Percentiles rank a stretch among this genome's conserved stretches.
Evolutionary conservation across 2,797 vertebrate genomes (phyloP).

Genomic region (Hoplostethus atlanticus): DNA sequence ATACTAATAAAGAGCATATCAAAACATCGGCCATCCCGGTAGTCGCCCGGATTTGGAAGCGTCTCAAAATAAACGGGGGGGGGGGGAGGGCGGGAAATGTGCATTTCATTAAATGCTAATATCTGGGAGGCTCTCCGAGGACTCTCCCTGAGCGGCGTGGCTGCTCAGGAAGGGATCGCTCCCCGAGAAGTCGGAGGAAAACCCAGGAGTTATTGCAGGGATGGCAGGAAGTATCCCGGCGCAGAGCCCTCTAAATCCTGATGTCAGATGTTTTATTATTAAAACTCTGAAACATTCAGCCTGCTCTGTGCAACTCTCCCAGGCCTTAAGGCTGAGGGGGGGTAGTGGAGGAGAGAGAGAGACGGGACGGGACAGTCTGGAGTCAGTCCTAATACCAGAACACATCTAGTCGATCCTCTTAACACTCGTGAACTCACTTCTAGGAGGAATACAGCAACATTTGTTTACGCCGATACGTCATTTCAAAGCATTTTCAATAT

Average conservation of each 20-base stretch:
- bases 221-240: slow-evolving; percentile 74
- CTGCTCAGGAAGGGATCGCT: slow-evolving; percentile 54
- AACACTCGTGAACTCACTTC: not conserved
- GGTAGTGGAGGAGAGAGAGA: too few relatives aligned
- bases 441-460: not conserved
- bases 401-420: slow-evolving; percentile 18
- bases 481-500: too few relatives aligned
- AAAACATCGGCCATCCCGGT: slow-evolving; percentile 88
- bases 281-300: slow-evolving; percentile 68
- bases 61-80: slow-evolving; percentile 89
- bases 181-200: slow-evolving; percentile 62
- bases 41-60: slow-evolving; percentile 89
- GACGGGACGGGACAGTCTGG: slow-evolving; percentile 41
- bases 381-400: slow-evolving; percentile 46
- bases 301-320: slow-evolving; percentile 57
- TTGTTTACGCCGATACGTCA: too few relatives aligned
- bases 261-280: slow-evolving; percentile 83
- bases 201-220: slow-evolving; percentile 81
- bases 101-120: slow-evolving; percentile 98
- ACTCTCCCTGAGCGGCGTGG: slow-evolving; percentile 57
- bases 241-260: slow-evolving; percentile 79
- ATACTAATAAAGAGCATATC: slow-evolving; percentile 91
- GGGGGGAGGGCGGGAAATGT: slow-evolving; percentile 81
- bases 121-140: slow-evolving; percentile 85
- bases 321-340: slow-evolving; percentile 45